phyloP scores from a whole-genome alignment of 1,140 invertebrate genomes.

The Drosophila sucinea region DNA sequence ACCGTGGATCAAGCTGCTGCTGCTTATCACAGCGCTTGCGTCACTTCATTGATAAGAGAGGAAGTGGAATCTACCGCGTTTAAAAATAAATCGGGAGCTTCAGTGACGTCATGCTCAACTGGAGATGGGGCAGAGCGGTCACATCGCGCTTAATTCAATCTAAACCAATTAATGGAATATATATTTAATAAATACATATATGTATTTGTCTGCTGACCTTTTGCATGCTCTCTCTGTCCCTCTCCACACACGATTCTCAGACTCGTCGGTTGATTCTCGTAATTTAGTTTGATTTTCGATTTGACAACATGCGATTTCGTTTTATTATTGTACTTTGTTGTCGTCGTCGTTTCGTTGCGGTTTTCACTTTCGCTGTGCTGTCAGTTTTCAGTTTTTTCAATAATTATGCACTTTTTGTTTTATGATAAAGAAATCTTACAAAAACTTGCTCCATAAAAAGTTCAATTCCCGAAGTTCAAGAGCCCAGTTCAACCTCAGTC shows the following conservation, averaged over 20 bases:
- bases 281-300: slow-evolving; percentile 67
- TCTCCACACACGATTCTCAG: not conserved
- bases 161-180: slow-evolving; percentile 76
- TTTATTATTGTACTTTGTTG: slow-evolving; percentile 24
- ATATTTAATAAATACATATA: slow-evolving; percentile 24
- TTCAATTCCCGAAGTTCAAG: slow-evolving; percentile 61
- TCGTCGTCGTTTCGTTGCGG: slow-evolving; percentile 16
- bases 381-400: slow-evolving; percentile 12
- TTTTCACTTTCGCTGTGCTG: slow-evolving; percentile 69
- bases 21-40: slow-evolving; percentile 36
- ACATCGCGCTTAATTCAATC: slow-evolving; percentile 70
- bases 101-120: slow-evolving; percentile 58
- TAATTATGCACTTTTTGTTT: slow-evolving; percentile 31
- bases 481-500: slow-evolving; percentile 33
- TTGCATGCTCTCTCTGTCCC: slow-evolving; percentile 20
- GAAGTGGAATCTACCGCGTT: slow-evolving; percentile 39
- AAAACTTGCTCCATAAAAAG: slow-evolving; percentile 65
- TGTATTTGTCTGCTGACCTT: slow-evolving; percentile 57
- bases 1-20: not conserved
- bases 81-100: slow-evolving; percentile 46
- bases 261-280: slow-evolving; percentile 24
- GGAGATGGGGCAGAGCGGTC: not conserved
- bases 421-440: slow-evolving; percentile 22
- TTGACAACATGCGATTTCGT: slow-evolving; percentile 62
- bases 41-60: slow-evolving; percentile 56